phyloP scores from a whole-genome alignment of 2,797 vertebrate genomes.

The Columba guinea region DNA sequence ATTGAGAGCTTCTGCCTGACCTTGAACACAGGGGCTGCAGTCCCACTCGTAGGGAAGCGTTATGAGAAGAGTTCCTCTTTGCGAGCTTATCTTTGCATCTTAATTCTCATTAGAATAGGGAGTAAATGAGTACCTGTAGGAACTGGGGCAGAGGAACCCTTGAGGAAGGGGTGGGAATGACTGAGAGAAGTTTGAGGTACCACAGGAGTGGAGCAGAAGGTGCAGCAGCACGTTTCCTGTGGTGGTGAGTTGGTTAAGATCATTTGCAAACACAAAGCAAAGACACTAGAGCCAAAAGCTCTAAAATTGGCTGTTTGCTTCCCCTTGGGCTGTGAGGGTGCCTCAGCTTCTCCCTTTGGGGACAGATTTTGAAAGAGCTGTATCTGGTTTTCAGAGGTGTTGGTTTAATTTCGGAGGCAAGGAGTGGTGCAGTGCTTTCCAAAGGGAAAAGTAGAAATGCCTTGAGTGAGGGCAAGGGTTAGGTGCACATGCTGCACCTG shows the following conservation, averaged over 20 bases:
- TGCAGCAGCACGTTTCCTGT: rapidly evolving
- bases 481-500: not conserved
- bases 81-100: not conserved
- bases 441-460: not conserved
- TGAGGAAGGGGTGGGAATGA: not conserved
- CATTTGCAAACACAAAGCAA: not conserved
- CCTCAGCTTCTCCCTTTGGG: not conserved
- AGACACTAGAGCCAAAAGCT: not conserved
- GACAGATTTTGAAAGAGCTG: not conserved
- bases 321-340: rapidly evolving
- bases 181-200: not conserved
- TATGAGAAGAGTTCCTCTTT: not conserved
- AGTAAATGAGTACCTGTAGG: not conserved
- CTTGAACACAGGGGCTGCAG: not conserved
- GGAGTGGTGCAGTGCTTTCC: not conserved
- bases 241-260: not conserved
- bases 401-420: not conserved
- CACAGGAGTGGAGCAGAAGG: not conserved
- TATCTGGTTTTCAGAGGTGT: not conserved
- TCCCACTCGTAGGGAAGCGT: not conserved
- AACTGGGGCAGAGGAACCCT: not conserved
- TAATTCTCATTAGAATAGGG: not conserved
- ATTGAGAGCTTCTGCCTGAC: not conserved
- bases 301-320: not conserved
- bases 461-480: not conserved